phyloP scores from a whole-genome alignment of 2,797 vertebrate genomes.

The Chiroxiphia lanceolata region DNA sequence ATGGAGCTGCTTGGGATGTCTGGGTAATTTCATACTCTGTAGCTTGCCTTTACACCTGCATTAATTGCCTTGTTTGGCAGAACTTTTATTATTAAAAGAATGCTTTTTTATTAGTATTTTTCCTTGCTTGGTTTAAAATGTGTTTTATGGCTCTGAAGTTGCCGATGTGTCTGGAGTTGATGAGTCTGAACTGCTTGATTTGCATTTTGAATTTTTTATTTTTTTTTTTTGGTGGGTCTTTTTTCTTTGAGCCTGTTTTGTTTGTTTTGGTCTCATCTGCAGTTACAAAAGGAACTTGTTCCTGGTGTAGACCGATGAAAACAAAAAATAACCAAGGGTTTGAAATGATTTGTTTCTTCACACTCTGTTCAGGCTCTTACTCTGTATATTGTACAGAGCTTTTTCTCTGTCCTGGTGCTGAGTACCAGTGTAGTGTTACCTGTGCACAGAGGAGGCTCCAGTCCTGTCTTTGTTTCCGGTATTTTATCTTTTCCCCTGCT shows the following conservation, averaged over 20 bases:
- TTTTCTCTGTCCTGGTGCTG: background rate
- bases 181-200: background rate
- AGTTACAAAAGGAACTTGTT: background rate
- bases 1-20: conserved; percentile 18
- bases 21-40: conserved; percentile 1
- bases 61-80: conserved; percentile 10
- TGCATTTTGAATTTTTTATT: background rate
- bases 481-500: background rate
- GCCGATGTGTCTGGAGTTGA: background rate
- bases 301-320: background rate
- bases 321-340: background rate
- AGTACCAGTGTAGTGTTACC: background rate
- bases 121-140: background rate
- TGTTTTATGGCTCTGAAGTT: background rate
- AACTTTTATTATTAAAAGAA: background rate
- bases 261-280: background rate
- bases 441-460: background rate
- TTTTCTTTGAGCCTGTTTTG: background rate
- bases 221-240: background rate
- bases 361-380: background rate
- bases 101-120: background rate
- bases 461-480: accelerated
- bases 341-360: background rate
- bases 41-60: background rate
- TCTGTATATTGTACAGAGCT: background rate